These are phyloP conservation scores for Ctenomys sociabilis DNA, from an alignment of 2,113 vertebrate genomes.

Conservation along the genomic window DNA sequence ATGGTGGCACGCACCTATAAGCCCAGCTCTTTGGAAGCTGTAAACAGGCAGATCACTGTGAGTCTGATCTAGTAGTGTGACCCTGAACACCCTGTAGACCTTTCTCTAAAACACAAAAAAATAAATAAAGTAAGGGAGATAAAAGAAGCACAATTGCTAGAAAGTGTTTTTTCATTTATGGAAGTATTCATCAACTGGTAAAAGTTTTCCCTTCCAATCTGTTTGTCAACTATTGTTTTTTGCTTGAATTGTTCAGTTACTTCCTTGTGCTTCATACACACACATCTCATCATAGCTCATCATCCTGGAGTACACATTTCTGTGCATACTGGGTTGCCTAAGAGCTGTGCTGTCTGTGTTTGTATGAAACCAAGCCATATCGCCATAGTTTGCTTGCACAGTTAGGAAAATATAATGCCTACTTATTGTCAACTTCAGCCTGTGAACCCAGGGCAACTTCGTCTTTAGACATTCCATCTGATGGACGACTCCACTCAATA, in stretches of 20 bases:
- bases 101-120: no score
- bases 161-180: neutral
- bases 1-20: no score
- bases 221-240: neutral
- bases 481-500: neutral
- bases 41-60: no score
- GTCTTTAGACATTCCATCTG: neutral
- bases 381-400: neutral
- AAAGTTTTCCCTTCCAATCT: neutral
- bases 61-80: no score
- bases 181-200: neutral
- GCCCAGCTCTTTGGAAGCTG: no score
- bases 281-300: neutral
- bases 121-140: neutral
- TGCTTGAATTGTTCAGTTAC: neutral
- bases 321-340: neutral
- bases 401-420: neutral
- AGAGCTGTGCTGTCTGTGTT: conserved; percentile 28
- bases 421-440: neutral
- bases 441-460: neutral
- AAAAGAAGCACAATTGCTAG: neutral
- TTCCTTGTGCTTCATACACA: neutral
- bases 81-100: no score
- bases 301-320: neutral
- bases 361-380: neutral